Evolutionary conservation across 2,888 invertebrate genomes (phyloP).

Genomic region (Stenodema calcarata): DNA sequence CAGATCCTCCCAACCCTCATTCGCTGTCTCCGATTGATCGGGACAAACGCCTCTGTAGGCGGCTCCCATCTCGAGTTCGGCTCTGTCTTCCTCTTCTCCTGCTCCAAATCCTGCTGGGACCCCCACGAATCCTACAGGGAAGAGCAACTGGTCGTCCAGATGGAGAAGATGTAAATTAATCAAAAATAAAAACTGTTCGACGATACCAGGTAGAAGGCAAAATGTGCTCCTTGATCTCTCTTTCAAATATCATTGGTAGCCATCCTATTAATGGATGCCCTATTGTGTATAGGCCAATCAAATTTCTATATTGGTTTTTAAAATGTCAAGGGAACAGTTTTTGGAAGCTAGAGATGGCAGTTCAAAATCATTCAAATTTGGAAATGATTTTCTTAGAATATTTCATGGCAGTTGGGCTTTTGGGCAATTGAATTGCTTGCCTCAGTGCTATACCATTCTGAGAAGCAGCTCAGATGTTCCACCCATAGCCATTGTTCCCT

Average conservation of each 20-base stretch:
- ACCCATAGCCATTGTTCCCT: no score
- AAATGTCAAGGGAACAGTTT: no score
- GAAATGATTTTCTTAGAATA: no score
- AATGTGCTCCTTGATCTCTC: background rate
- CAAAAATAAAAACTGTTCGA: background rate
- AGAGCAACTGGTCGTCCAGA: conserved; percentile 69
- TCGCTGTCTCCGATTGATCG: conserved; percentile 68
- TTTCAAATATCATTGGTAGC: background rate
- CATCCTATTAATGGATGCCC: background rate
- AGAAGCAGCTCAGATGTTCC: no score
- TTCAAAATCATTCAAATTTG: no score
- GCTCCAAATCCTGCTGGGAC: conserved; percentile 84
- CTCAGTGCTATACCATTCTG: no score
- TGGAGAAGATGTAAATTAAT: conserved; percentile 64
- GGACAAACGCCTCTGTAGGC: conserved; percentile 45
- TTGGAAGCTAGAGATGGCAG: no score
- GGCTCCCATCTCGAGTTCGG: conserved; percentile 76
- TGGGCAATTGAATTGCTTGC: no score
- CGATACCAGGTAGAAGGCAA: background rate
- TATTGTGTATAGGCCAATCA: background rate
- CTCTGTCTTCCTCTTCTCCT: conserved; percentile 84
- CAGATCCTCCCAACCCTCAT: conserved; percentile 84
- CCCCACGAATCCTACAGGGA: conserved; percentile 70
- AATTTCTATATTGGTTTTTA: background rate
- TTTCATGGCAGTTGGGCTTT: no score